Evolutionary conservation across 2,888 invertebrate species (phyloP).

Genomic region (Marasmarcha lunaedactyla): DNA sequence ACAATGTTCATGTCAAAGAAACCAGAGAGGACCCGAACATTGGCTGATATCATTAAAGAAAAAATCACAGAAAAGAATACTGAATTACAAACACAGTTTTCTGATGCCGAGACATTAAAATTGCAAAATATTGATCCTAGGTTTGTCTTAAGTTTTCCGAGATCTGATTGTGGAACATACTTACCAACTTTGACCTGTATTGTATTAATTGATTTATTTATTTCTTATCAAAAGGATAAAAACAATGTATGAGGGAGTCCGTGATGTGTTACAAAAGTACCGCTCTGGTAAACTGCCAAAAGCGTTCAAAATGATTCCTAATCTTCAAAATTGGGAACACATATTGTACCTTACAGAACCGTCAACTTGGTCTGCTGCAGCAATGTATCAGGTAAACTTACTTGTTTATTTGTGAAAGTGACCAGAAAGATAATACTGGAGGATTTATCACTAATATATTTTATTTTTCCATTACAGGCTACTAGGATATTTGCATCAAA

Average conservation of each 20-base stretch:
- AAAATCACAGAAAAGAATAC: conserved; percentile 94
- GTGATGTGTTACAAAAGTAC: conserved; percentile 88
- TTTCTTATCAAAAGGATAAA: conserved; percentile 74
- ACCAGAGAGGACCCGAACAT: conserved; percentile 73
- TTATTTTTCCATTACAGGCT: too few species aligned
- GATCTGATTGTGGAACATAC: background rate
- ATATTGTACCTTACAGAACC: conserved; percentile 89
- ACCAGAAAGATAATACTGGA: background rate
- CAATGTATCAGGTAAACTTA: conserved; percentile 86
- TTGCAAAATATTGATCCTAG: conserved; percentile 87
- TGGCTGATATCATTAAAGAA: conserved; percentile 93
- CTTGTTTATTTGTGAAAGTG: too few species aligned
- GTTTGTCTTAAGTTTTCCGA: too few species aligned
- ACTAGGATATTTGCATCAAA: conserved; percentile 97
- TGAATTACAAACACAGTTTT: conserved; percentile 87
- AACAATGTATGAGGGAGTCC: conserved; percentile 91
- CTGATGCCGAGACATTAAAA: conserved; percentile 81
- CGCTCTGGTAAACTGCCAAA: conserved; percentile 97
- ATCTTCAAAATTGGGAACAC: conserved; percentile 94
- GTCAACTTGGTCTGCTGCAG: conserved; percentile 96
- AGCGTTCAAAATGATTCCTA: conserved; percentile 96
- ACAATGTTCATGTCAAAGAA: conserved; percentile 76
- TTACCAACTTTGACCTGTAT: too few species aligned
- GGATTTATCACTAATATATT: too few species aligned
- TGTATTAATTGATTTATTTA: too few species aligned